Evolutionary conservation across 64 coral and sea anemone species (phyloP), one percentile per base, ranked within the genome.

Genomic region (Pocillopora verrucosa): DNA sequence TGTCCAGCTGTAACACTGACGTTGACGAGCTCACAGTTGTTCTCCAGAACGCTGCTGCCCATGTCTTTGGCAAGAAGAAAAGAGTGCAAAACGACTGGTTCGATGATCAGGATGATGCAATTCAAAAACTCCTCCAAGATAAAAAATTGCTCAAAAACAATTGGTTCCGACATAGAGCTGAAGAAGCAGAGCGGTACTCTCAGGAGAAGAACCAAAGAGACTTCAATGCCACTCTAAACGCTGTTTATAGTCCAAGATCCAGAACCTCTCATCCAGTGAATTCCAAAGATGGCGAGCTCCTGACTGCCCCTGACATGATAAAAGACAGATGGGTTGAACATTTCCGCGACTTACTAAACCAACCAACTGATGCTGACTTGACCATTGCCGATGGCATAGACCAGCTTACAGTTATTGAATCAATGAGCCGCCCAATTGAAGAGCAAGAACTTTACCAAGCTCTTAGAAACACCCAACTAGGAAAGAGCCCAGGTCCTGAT

Each of bases 381-480:
- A 84, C 3, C 38, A 69, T 90, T 64, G 78, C 75, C 17, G 89
- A 91, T 63, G 89, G 84, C 25, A 36, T 91, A 4, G 79, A 91
- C 37, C 89, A 84, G 35, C 60, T 84, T 60, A 56, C 72, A 84
- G 59, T 91, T 19, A 84, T 83, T 51, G 68, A 91, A 61, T 91
- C 89, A 37, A 83, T 91, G 65, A n/a, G 26, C n/a, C 51, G 17
- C 74, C 73, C 80, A 65, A 85, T 91, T 72, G 61, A 61, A 22
- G 22, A 59, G 25, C 26, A 91, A 86, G 80, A 77, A 86, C 80
- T 86, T 75, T 80, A 85, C 56, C 41, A 84, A 86, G 74, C 82
- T 34, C 80, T 92, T 2, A 78, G 34, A 86, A 92, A 92, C 59
- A 92, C 90, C 83, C 35, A 38, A 86, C 73, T 92, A 56, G 90